Conservation (phyloP, 1,140 invertebrate genomes). For the Bombus picipes region DNA sequence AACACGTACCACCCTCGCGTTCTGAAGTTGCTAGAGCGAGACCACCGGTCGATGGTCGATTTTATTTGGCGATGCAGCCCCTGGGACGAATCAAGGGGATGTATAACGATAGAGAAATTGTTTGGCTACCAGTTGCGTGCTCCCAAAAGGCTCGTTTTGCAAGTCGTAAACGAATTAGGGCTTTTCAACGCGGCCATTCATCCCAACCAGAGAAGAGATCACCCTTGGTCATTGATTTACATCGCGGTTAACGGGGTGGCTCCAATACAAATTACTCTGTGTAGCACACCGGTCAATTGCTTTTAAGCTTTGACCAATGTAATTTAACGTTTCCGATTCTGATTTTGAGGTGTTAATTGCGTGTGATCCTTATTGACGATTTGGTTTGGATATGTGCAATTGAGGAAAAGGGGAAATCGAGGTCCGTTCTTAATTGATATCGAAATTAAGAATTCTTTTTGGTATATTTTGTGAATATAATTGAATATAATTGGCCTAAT, state of each 20-base stretch:
- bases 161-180: conserved; percentile 77
- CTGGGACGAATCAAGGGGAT: conserved; percentile 59
- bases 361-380: background rate
- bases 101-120: conserved; percentile 68
- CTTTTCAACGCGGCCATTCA: conserved; percentile 43
- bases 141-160: conserved; percentile 79
- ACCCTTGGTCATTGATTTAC: conserved; percentile 65
- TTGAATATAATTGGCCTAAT: too few relatives aligned
- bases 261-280: conserved; percentile 28
- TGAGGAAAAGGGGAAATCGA: too few relatives aligned
- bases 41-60: conserved; percentile 25
- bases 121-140: conserved; percentile 80
- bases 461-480: too few relatives aligned
- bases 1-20: background rate
- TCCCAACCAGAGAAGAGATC: conserved; percentile 58
- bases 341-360: background rate
- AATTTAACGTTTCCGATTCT: background rate
- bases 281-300: conserved; percentile 9
- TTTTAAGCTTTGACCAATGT: background rate
- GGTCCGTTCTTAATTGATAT: too few relatives aligned
- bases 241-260: conserved; percentile 49
- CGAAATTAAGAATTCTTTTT: too few relatives aligned
- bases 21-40: background rate
- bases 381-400: too few relatives aligned
- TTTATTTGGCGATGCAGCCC: conserved; percentile 55